Evolutionary conservation across 2,797 vertebrate genomes (phyloP).

Genomic region (Chiroxiphia lanceolata): DNA sequence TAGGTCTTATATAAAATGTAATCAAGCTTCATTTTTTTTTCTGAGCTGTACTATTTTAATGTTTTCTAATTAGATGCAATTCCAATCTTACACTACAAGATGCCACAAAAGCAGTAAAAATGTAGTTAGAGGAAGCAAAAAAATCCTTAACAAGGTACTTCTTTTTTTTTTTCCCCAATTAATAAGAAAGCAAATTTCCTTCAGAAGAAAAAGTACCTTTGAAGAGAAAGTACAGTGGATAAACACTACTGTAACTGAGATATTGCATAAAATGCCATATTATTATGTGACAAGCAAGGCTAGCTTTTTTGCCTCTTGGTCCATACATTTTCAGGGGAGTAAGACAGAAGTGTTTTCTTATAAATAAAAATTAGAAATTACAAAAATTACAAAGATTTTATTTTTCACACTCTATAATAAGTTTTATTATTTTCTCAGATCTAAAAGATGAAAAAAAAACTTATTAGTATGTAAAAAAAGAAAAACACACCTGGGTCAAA

Average conservation of each 20-base stretch:
- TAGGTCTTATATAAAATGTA: conserved; percentile 52
- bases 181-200: background rate
- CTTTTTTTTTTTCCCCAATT: background rate
- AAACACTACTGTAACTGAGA: background rate
- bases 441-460: background rate
- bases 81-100: conserved; percentile 16
- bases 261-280: background rate
- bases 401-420: background rate
- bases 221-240: background rate
- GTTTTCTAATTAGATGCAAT: conserved; percentile 64
- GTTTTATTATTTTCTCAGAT: background rate
- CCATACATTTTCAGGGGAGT: background rate
- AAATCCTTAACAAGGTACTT: background rate
- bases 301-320: background rate
- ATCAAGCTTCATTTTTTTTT: conserved; percentile 63
- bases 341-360: background rate
- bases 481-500: background rate
- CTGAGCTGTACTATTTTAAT: conserved; percentile 55
- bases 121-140: background rate
- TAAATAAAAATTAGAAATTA: background rate
- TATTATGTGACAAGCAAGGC: background rate
- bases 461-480: background rate
- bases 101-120: conserved; percentile 16
- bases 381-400: background rate
- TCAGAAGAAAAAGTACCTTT: background rate